phyloP scores from a whole-genome alignment of 2,888 invertebrate genomes.

The Nephrotoma flavescens region DNA sequence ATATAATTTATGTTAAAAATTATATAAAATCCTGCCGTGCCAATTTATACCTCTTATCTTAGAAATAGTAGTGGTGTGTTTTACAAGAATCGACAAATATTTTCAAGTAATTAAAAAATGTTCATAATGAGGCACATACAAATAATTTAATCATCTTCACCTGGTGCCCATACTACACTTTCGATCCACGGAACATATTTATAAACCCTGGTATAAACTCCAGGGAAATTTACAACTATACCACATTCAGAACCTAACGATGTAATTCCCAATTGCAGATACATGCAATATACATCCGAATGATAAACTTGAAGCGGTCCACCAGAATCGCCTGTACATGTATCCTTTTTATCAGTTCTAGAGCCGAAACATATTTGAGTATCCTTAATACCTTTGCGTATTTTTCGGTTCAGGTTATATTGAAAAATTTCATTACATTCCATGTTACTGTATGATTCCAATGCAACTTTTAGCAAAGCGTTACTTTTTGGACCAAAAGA shows the following conservation, averaged over 20 bases:
- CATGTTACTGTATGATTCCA: conserved; percentile 18
- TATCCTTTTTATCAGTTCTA: conserved; percentile 4
- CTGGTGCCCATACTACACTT: conserved; percentile 32
- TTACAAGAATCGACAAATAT: too few relatives aligned
- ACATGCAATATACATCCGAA: conserved; percentile 22
- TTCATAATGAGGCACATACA: not conserved
- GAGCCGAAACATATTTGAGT: conserved; percentile 11
- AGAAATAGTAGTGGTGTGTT: too few relatives aligned
- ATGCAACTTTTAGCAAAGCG: conserved; percentile 36
- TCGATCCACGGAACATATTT: conserved; percentile 39
- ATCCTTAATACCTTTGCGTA: conserved; percentile 7
- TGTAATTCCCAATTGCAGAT: conserved; percentile 30
- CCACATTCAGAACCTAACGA: conserved; percentile 29
- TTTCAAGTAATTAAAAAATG: too few relatives aligned
- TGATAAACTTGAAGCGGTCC: conserved; percentile 34
- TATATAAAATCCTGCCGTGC: too few relatives aligned
- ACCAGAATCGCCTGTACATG: conserved; percentile 38
- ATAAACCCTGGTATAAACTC: conserved; percentile 38
- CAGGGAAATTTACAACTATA: conserved; percentile 29
- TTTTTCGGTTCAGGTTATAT: not conserved
- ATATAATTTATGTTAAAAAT: too few relatives aligned
- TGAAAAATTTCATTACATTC: conserved; percentile 3
- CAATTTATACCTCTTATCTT: too few relatives aligned
- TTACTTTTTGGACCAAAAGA: conserved; percentile 22
- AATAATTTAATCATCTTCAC: not conserved